Evolutionary conservation across 1,140 invertebrate genomes (phyloP).

Genomic region (Drosophila kurseongensis): DNA sequence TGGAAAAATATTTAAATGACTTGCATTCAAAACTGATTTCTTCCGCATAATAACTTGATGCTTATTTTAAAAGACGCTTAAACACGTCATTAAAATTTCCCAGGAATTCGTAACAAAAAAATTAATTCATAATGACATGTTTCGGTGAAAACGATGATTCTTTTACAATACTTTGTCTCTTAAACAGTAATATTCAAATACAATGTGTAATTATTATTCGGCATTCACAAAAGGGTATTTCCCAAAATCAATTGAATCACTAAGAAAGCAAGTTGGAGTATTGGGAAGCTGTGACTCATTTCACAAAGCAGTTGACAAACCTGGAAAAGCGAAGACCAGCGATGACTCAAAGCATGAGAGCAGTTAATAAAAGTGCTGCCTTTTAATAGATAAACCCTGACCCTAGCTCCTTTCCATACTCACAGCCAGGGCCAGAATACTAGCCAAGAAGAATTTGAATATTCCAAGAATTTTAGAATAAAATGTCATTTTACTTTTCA

Average conservation of each 20-base stretch:
- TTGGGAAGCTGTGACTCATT: conserved; percentile 7
- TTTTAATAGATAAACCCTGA: not conserved
- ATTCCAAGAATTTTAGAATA: too few relatives aligned
- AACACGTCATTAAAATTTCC: not conserved
- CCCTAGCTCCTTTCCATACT: not conserved
- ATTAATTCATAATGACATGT: not conserved
- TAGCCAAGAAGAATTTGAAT: not conserved
- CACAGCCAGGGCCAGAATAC: not conserved
- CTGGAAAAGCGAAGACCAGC: not conserved
- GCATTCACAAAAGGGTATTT: not conserved
- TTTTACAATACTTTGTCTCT: not conserved
- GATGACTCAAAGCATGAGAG: conserved; percentile 26
- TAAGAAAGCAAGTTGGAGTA: conserved; percentile 1
- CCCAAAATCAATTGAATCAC: conserved; percentile 22
- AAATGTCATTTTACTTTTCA: not conserved
- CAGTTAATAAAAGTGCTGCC: conserved; percentile 6
- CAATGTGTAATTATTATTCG: not conserved
- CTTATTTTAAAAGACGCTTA: too few relatives aligned
- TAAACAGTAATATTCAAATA: not conserved
- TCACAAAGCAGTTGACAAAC: conserved; percentile 11
- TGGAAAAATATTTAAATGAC: not conserved
- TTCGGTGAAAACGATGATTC: not conserved
- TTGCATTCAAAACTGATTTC: too few relatives aligned
- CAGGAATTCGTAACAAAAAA: not conserved
- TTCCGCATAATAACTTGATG: too few relatives aligned